Evolutionary conservation across 1,140 invertebrate genomes (phyloP).

Genomic region (Branchinecta lynchi): DNA sequence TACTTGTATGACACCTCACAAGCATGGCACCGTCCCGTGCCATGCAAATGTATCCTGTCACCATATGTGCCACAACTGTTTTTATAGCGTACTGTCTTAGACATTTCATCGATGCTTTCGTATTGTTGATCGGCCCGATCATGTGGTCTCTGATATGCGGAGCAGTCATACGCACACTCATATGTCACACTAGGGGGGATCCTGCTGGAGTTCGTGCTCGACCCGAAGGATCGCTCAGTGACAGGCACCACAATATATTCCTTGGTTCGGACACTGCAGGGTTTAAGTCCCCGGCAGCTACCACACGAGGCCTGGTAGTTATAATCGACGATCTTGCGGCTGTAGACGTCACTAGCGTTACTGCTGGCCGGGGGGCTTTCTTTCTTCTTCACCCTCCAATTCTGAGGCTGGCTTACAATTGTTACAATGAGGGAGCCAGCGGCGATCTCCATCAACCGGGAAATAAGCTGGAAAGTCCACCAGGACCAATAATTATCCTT

Average conservation of each 20-base stretch:
- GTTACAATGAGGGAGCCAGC: slow-evolving; percentile 65
- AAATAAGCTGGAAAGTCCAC: slow-evolving; percentile 71
- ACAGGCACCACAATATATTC: slow-evolving; percentile 7
- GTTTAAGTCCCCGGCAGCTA: slow-evolving; percentile 6
- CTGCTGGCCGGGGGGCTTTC: background rate
- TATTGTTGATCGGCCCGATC: background rate
- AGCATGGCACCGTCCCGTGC: background rate
- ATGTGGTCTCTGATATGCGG: slow-evolving; percentile 3
- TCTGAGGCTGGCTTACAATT: slow-evolving; percentile 45
- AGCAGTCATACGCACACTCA: slow-evolving; percentile 2
- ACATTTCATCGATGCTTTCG: slow-evolving; percentile 7
- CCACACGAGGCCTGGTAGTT: background rate
- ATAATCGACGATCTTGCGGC: slow-evolving; percentile 2
- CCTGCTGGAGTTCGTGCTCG: background rate
- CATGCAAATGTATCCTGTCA: slow-evolving; percentile 1
- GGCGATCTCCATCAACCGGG: slow-evolving; percentile 62
- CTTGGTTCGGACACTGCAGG: background rate
- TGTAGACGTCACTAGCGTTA: background rate
- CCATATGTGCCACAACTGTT: slow-evolving; percentile 1
- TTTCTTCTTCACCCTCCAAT: background rate
- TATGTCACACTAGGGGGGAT: slow-evolving; percentile 8
- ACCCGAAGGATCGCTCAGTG: slow-evolving; percentile 8
- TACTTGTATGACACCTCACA: background rate
- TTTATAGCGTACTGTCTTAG: background rate
- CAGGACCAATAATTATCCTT: slow-evolving; percentile 49